Evolutionary conservation across 2,888 invertebrate genomes (phyloP).

Genomic region (Lycaena phlaeas): DNA sequence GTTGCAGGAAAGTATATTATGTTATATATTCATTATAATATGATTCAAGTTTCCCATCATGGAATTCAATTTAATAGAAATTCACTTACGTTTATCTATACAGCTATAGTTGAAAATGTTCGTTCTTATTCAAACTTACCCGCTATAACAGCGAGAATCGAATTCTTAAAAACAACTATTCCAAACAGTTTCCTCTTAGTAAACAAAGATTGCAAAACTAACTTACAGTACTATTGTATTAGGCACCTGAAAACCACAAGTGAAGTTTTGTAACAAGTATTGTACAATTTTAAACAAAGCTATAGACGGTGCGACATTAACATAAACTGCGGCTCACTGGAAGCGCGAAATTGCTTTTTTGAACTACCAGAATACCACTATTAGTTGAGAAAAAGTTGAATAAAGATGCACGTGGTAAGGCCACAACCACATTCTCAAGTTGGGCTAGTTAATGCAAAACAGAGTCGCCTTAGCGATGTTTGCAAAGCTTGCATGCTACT

Average conservation of each 20-base stretch:
- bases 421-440: slow-evolving; percentile 45
- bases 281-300: slow-evolving; percentile 64
- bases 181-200: slow-evolving; percentile 33
- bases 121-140: slow-evolving; percentile 6
- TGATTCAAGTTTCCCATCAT: slow-evolving; percentile 2
- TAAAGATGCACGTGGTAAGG: slow-evolving; percentile 41
- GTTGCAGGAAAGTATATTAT: slow-evolving; percentile 10
- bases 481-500: slow-evolving; percentile 41
- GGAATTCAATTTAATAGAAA: slow-evolving; percentile 1
- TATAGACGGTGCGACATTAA: slow-evolving; percentile 53
- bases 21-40: slow-evolving; percentile 3
- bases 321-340: slow-evolving; percentile 55
- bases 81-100: neutral
- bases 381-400: slow-evolving; percentile 61
- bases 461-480: slow-evolving; percentile 35
- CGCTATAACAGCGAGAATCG: slow-evolving; percentile 9
- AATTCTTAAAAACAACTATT: slow-evolving; percentile 25
- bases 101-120: neutral
- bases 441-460: slow-evolving; percentile 33
- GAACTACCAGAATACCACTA: slow-evolving; percentile 59
- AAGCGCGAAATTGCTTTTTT: slow-evolving; percentile 63
- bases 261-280: slow-evolving; percentile 55
- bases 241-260: slow-evolving; percentile 52
- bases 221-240: slow-evolving; percentile 42
- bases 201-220: slow-evolving; percentile 58